phyloP scores from a whole-genome alignment of 23 tunicate genomes.

The Corella eumyota region DNA sequence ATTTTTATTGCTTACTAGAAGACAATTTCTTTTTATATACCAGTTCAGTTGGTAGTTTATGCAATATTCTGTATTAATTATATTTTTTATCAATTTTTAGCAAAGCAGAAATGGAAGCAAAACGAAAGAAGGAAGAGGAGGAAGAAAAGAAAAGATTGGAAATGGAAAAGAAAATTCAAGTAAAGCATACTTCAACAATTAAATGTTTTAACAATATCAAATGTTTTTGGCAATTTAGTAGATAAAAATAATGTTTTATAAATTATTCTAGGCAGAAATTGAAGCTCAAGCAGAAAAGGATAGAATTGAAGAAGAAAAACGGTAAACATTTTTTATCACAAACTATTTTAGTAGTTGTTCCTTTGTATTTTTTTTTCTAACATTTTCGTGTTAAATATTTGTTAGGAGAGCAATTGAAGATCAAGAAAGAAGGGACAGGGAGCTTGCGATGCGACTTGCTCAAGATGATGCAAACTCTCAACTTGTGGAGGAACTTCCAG shows the following conservation, averaged over 20 bases:
- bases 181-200: too few species aligned
- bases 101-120: slow-evolving; percentile 90
- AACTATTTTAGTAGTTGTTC: too few species aligned
- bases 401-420: slow-evolving; percentile 57
- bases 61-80: neutral
- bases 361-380: too few species aligned
- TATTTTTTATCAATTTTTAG: slow-evolving; percentile 10
- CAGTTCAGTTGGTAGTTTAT: neutral
- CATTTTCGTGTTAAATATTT: neutral
- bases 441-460: slow-evolving; percentile 88
- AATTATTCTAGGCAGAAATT: slow-evolving; percentile 29
- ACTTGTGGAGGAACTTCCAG: slow-evolving; percentile 52
- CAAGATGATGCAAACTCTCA: slow-evolving; percentile 77
- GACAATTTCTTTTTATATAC: neutral
- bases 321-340: too few species aligned
- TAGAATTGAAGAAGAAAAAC: slow-evolving; percentile 76
- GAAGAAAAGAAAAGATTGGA: slow-evolving; percentile 58
- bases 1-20: neutral
- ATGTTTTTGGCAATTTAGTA: neutral
- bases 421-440: slow-evolving; percentile 85
- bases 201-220: neutral
- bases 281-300: slow-evolving; percentile 59
- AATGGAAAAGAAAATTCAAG: slow-evolving; percentile 68
- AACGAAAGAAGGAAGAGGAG: slow-evolving; percentile 86
- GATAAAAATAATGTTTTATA: neutral